Evolutionary conservation across 2,888 invertebrate species (phyloP).

Genomic region (Ormyrus labotus): DNA sequence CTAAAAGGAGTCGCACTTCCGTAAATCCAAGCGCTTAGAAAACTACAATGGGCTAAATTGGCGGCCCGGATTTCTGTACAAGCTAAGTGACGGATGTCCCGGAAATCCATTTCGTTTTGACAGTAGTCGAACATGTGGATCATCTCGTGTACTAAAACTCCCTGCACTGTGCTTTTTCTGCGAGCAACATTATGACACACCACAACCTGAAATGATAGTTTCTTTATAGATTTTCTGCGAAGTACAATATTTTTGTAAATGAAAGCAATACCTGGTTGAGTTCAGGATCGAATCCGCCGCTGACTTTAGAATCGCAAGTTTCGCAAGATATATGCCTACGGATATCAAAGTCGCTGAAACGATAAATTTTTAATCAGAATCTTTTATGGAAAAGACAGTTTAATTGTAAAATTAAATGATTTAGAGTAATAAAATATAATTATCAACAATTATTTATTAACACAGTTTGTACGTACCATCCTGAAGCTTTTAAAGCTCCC

Average conservation of each 20-base stretch:
- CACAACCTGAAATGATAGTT: constrained; percentile 81
- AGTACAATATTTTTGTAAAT: background rate
- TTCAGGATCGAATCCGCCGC: constrained; percentile 93
- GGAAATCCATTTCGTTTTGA: constrained; percentile 90
- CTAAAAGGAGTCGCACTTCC: constrained; percentile 86
- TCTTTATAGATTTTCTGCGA: background rate
- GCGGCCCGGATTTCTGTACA: constrained; percentile 97
- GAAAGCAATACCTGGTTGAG: constrained; percentile 82
- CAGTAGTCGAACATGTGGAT: constrained; percentile 98
- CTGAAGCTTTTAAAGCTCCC: constrained; percentile 87
- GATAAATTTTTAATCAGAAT: background rate
- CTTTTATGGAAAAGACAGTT: background rate
- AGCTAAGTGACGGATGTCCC: constrained; percentile 93
- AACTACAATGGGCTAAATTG: constrained; percentile 94
- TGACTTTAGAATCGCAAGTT: constrained; percentile 88
- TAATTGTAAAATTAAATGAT: background rate
- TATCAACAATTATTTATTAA: background rate
- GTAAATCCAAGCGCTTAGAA: constrained; percentile 86
- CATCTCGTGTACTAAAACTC: constrained; percentile 93
- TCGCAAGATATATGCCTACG: constrained; percentile 95
- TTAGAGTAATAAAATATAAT: background rate
- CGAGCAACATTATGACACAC: constrained; percentile 92
- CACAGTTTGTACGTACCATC: constrained; percentile 80
- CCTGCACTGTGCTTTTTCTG: constrained; percentile 84
- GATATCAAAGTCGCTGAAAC: constrained; percentile 86